Conservation (phyloP, 2,888 invertebrate species). For the Cacoxenus indagator region DNA sequence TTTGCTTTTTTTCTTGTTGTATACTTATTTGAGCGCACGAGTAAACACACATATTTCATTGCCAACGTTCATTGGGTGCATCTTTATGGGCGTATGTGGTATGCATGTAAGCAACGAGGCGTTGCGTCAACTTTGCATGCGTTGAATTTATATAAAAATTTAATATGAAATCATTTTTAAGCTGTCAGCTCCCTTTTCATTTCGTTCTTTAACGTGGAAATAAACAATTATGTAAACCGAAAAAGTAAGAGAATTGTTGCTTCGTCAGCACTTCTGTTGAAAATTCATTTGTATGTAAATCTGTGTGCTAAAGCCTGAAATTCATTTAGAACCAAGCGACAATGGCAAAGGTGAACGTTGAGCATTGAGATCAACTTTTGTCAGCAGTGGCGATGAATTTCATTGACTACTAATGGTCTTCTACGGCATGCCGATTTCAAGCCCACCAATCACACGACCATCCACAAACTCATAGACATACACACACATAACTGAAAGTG, state of each 20-base stretch:
- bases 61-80: neutral
- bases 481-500: constrained; percentile 20
- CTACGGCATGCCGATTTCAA: constrained; percentile 22
- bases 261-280: constrained; percentile 41
- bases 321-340: constrained; percentile 28
- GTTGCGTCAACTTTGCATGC: neutral
- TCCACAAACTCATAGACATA: neutral
- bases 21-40: constrained; percentile 4
- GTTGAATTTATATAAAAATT: constrained; percentile 37
- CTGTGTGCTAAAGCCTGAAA: constrained; percentile 48
- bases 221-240: too few relatives aligned
- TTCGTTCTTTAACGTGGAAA: too few relatives aligned
- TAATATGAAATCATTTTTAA: constrained; percentile 43
- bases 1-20: constrained; percentile 1
- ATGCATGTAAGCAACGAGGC: neutral
- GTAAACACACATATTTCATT: neutral
- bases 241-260: too few relatives aligned
- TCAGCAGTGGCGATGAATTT: constrained; percentile 21
- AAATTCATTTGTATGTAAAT: constrained; percentile 66
- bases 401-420: constrained; percentile 39
- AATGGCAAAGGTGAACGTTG: constrained; percentile 27
- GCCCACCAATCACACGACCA: neutral
- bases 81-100: neutral
- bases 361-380: neutral
- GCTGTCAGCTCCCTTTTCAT: constrained; percentile 35